These are phyloP conservation scores for Hypercompe scribonia DNA, from an alignment of 2,888 invertebrate species.

Conservation along the genomic window DNA sequence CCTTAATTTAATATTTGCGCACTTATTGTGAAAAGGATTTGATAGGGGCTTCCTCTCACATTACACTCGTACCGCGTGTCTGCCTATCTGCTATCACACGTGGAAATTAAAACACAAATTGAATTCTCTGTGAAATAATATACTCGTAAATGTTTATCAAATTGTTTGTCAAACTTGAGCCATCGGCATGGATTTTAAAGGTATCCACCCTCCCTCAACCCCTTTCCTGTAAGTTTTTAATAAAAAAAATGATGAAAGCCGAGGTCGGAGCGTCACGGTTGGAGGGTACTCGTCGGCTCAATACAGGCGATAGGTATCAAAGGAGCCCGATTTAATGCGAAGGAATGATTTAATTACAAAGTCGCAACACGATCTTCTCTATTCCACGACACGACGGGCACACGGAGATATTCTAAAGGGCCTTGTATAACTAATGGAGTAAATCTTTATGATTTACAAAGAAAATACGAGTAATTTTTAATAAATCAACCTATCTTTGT, in stretches of 20 bases:
- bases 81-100: not conserved
- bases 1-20: not conserved
- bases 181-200: constrained; percentile 47
- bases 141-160: constrained; percentile 43
- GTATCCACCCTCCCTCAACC: constrained; percentile 53
- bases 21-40: constrained; percentile 3
- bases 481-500: constrained; percentile 5
- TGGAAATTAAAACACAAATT: constrained; percentile 18
- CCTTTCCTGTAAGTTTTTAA: constrained; percentile 60
- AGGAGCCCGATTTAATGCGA: constrained; percentile 73
- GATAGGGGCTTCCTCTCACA: not conserved
- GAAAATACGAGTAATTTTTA: not conserved
- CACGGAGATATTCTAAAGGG: constrained; percentile 36
- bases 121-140: constrained; percentile 45
- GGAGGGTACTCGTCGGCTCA: constrained; percentile 68
- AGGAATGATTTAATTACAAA: constrained; percentile 80
- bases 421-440: constrained; percentile 36
- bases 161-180: constrained; percentile 49
- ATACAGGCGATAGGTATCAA: constrained; percentile 72
- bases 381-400: constrained; percentile 49
- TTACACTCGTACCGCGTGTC: not conserved
- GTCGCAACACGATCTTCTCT: constrained; percentile 71
- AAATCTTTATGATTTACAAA: constrained; percentile 9
- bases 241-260: constrained; percentile 69
- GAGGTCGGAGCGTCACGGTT: constrained; percentile 63